Percentiles rank a stretch among this genome's conserved stretches.
Conservation (phyloP, 2,113 vertebrate genomes). For the Lonchura striata region DNA sequence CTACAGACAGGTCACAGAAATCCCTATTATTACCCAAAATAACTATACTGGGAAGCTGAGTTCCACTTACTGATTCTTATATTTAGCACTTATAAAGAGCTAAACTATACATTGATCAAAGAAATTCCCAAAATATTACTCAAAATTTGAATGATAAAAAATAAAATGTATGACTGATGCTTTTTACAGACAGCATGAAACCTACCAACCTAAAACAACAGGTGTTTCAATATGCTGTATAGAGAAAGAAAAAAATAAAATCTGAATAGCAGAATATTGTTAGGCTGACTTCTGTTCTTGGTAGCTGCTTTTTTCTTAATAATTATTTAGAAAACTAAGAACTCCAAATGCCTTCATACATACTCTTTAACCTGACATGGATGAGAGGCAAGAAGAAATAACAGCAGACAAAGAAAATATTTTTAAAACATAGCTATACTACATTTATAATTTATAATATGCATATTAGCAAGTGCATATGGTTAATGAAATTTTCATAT, state of each 20-base stretch:
- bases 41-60: background rate
- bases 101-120: background rate
- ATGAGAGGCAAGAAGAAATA: background rate
- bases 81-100: background rate
- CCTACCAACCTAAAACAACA: background rate
- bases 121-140: slow-evolving; percentile 10
- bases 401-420: background rate
- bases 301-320: background rate
- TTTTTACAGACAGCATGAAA: background rate
- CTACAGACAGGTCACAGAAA: slow-evolving; percentile 29
- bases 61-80: background rate
- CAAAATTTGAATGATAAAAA: background rate
- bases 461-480: background rate
- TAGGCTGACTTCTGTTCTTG: background rate
- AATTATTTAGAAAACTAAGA: background rate
- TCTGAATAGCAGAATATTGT: background rate
- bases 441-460: background rate
- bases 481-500: background rate
- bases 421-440: background rate
- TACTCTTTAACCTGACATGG: background rate
- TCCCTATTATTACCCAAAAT: background rate
- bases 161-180: background rate
- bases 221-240: background rate
- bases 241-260: background rate
- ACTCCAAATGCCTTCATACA: background rate